A percentile compares a stretch with the other conserved stretches of the same genome.
Evolutionary conservation across 2,888 invertebrate genomes (phyloP).

Genomic region (Acanthoscelides obtectus): DNA sequence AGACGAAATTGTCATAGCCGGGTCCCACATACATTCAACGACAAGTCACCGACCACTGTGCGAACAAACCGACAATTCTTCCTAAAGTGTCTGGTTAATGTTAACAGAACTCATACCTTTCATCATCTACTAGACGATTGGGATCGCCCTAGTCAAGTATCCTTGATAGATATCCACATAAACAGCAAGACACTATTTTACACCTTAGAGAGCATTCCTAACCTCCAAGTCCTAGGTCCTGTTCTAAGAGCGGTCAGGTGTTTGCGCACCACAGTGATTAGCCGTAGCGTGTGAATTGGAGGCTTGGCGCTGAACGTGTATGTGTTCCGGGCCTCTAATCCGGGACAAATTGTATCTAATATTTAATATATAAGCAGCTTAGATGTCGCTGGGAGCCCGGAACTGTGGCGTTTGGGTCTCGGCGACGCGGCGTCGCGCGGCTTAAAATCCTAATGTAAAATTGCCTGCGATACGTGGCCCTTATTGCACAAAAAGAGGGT

Average conservation of each 20-base stretch:
- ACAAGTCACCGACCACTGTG: too few relatives aligned
- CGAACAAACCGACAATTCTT: too few relatives aligned
- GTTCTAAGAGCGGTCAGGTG: background rate
- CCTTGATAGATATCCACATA: too few relatives aligned
- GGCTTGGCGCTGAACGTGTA: background rate
- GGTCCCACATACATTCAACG: too few relatives aligned
- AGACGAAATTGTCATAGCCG: too few relatives aligned
- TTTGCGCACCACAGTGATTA: background rate
- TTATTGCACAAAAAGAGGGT: background rate
- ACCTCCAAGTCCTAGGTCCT: background rate
- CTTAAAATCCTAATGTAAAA: constrained; percentile 14
- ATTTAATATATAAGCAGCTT: constrained; percentile 45
- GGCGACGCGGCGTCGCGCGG: constrained; percentile 16
- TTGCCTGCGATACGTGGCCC: background rate
- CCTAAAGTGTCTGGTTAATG: too few relatives aligned
- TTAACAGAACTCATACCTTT: too few relatives aligned
- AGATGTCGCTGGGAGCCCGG: constrained; percentile 24
- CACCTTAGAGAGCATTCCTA: background rate
- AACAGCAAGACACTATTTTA: background rate
- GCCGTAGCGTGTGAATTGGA: background rate
- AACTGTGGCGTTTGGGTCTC: constrained; percentile 14
- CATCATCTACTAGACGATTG: too few relatives aligned
- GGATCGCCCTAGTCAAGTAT: too few relatives aligned
- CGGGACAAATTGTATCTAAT: constrained; percentile 46
- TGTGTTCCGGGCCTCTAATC: constrained; percentile 34